A percentile compares a stretch with the other conserved stretches of the same genome.
Conservation (phyloP, 2,113 vertebrate genomes). For the Gnathonemus echidnorhynchus region DNA sequence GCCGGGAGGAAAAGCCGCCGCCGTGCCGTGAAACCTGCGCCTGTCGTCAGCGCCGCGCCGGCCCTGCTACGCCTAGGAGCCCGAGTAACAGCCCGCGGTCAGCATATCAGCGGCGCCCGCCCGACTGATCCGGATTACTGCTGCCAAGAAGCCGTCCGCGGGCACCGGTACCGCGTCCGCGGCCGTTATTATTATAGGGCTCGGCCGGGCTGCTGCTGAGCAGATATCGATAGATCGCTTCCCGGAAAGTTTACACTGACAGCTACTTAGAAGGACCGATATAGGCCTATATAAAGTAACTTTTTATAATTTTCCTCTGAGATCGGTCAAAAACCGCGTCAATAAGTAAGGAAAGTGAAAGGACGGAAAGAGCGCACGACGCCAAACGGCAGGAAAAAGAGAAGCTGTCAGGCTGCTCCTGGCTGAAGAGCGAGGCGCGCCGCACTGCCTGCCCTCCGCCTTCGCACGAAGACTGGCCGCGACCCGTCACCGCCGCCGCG, state of each 20-base stretch:
- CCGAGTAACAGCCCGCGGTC: background rate
- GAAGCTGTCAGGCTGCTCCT: background rate
- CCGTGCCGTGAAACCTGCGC: conserved; percentile 38
- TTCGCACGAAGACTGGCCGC: background rate
- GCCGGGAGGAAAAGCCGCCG: conserved; percentile 47
- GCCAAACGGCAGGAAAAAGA: background rate
- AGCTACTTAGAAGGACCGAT: background rate
- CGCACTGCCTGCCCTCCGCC: background rate
- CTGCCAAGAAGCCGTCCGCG: background rate
- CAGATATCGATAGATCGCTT: background rate
- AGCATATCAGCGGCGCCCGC: background rate
- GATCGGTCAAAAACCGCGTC: background rate
- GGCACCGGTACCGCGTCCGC: background rate
- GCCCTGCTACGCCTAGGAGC: too few relatives aligned
- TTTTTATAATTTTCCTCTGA: background rate
- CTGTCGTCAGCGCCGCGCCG: background rate
- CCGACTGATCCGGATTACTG: background rate
- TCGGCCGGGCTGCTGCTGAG: background rate
- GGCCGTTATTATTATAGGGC: background rate
- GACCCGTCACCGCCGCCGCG: background rate
- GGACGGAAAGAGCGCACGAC: background rate
- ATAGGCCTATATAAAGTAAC: background rate
- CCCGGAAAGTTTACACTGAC: background rate
- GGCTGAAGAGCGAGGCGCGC: background rate
- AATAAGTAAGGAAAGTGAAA: background rate